Percentiles rank a stretch among this genome's conserved stretches.
Conservation (phyloP, 2,888 invertebrate genomes). For the Drosophila robusta region DNA sequence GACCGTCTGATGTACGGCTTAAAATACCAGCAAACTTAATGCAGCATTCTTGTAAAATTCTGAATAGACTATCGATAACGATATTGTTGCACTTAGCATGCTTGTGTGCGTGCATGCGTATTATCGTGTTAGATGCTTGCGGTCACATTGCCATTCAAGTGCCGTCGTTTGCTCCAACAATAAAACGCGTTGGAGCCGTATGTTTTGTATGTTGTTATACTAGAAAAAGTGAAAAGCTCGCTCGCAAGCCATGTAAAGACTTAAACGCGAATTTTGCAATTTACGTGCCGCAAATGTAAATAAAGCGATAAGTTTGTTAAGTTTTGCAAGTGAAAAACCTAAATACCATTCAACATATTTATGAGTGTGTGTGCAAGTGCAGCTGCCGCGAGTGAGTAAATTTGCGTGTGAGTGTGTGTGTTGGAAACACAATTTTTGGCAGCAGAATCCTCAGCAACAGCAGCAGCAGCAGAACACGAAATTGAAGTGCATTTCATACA, state of each 20-base stretch:
- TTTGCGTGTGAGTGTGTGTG: conserved; percentile 33
- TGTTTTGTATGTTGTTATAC: conserved; percentile 66
- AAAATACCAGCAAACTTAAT: neutral
- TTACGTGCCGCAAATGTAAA: conserved; percentile 18
- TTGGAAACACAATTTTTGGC: conserved; percentile 57
- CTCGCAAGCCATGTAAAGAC: conserved; percentile 52
- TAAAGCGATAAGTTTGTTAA: conserved; percentile 18
- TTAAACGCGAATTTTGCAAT: conserved; percentile 26
- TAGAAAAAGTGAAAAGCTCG: conserved; percentile 63
- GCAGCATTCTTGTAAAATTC: conserved; percentile 22
- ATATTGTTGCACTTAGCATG: neutral
- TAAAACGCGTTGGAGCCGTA: conserved; percentile 63
- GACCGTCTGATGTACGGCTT: neutral
- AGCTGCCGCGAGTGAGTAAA: conserved; percentile 45
- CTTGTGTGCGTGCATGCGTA: conserved; percentile 1
- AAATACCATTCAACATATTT: conserved; percentile 37
- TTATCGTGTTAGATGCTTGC: conserved; percentile 30
- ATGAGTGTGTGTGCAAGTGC: conserved; percentile 46
- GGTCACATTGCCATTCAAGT: conserved; percentile 68
- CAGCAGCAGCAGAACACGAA: conserved; percentile 29
- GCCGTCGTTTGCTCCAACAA: conserved; percentile 69
- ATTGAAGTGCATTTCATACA: conserved; percentile 51
- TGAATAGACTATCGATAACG: conserved; percentile 15
- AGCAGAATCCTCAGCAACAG: conserved; percentile 39
- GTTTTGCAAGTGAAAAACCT: conserved; percentile 58